These are phyloP conservation scores for Heliconius aoede DNA, from an alignment of 2,888 invertebrate species.

Conservation along the genomic window DNA sequence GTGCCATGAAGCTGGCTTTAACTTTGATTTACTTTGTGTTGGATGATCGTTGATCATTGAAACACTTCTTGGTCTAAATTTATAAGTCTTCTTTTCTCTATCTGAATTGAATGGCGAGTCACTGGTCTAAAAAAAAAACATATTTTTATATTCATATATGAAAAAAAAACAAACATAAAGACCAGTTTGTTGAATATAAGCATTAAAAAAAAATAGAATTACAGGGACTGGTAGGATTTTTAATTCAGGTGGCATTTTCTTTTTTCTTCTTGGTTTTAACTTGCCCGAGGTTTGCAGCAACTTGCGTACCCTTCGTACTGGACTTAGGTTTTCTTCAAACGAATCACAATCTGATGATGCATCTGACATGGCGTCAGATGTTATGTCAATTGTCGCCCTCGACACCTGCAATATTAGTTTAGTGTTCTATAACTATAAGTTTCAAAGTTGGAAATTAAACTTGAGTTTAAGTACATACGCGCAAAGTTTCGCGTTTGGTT, in stretches of 20 bases:
- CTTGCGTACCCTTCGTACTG: constrained; percentile 74
- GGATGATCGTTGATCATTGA: constrained; percentile 71
- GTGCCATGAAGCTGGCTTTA: constrained; percentile 80
- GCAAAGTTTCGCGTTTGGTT: constrained; percentile 82
- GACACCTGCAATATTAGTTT: constrained; percentile 72
- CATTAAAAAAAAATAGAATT: constrained; percentile 44
- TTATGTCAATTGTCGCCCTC: constrained; percentile 84
- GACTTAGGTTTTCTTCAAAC: constrained; percentile 74
- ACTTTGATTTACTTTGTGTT: constrained; percentile 67
- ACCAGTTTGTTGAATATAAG: not conserved
- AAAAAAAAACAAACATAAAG: too few relatives aligned
- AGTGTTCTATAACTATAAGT: not conserved
- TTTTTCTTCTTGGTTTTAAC: constrained; percentile 73
- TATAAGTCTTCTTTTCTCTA: constrained; percentile 67
- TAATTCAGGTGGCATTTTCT: constrained; percentile 82
- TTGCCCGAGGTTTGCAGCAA: constrained; percentile 68
- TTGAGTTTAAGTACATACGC: constrained; percentile 61
- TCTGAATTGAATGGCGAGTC: constrained; percentile 79
- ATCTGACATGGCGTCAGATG: constrained; percentile 87
- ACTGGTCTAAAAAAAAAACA: constrained; percentile 66
- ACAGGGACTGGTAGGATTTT: constrained; percentile 78
- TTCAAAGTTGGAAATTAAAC: not conserved
- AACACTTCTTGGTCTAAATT: constrained; percentile 75
- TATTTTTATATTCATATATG: constrained; percentile 12
- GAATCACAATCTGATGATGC: constrained; percentile 85